phyloP scores from a whole-genome alignment of 2,888 invertebrate genomes.

The Loripinus fragilis region DNA sequence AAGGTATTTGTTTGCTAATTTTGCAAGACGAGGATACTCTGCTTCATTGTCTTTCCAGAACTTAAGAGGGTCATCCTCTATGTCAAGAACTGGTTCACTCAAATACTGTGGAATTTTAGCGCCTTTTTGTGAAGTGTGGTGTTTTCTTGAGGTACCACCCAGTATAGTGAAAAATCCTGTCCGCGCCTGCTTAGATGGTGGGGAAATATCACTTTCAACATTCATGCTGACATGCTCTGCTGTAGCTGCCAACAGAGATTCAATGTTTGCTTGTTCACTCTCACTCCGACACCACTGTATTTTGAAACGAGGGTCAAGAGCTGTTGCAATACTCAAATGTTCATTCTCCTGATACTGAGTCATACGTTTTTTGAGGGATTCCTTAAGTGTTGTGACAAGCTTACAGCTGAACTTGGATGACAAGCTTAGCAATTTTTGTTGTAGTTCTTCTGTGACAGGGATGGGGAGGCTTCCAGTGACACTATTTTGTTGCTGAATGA shows the following conservation, averaged over 20 bases:
- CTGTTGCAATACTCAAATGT: background rate
- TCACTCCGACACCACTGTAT: slow-evolving; percentile 4
- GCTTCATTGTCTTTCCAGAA: too few relatives aligned
- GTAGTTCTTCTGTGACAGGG: background rate
- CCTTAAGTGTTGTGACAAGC: background rate
- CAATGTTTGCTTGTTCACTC: background rate
- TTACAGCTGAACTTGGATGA: background rate
- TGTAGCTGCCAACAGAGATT: background rate
- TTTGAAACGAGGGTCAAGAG: background rate
- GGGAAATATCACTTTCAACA: too few relatives aligned
- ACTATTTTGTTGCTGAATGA: slow-evolving; percentile 1
- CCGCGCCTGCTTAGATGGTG: too few relatives aligned
- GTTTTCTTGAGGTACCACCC: too few relatives aligned
- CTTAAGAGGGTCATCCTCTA: too few relatives aligned
- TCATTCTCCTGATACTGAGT: background rate
- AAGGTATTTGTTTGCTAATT: too few relatives aligned
- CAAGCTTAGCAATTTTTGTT: background rate
- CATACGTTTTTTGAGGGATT: slow-evolving; percentile 2
- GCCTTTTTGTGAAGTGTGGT: background rate
- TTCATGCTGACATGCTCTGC: too few relatives aligned
- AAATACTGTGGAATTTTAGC: too few relatives aligned
- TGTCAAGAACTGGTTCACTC: too few relatives aligned
- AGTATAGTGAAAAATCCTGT: too few relatives aligned
- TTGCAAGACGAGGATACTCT: too few relatives aligned
- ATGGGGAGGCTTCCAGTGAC: background rate